Percentiles rank a stretch among this genome's conserved stretches.
phyloP scores from a whole-genome alignment of 2,113 vertebrate species.

The Anser brachyrhynchus region DNA sequence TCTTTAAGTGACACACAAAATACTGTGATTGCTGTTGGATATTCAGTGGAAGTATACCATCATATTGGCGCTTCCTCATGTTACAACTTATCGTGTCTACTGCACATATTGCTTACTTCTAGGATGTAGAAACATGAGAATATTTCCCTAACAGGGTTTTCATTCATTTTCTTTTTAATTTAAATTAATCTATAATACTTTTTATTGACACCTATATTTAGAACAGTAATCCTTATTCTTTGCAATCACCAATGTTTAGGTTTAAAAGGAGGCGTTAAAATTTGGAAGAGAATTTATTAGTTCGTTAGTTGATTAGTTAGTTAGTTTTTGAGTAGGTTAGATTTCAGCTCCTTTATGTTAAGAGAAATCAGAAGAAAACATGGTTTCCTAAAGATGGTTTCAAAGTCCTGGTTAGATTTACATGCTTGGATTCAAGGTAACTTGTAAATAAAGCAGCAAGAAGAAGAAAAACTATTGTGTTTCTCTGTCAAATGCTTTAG shows the following conservation, averaged over 20 bases:
- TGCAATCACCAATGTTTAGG: neutral
- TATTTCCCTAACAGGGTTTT: neutral
- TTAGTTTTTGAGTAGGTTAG: neutral
- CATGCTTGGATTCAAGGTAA: neutral
- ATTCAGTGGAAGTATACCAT: conserved; percentile 12
- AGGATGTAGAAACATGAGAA: neutral
- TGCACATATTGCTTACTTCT: neutral
- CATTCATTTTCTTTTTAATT: neutral
- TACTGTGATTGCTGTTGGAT: conserved; percentile 6
- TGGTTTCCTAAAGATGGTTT: neutral
- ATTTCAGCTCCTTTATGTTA: neutral
- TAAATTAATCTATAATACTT: neutral
- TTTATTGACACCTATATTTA: neutral
- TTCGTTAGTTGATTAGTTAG: too few species aligned
- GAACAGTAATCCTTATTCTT: neutral
- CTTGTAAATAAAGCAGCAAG: neutral
- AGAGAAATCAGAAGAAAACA: neutral
- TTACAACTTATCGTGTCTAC: neutral
- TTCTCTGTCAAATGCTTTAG: neutral
- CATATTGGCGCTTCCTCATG: neutral
- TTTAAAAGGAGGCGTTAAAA: neutral
- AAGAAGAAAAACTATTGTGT: neutral
- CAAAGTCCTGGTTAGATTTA: neutral
- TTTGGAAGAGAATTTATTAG: neutral
- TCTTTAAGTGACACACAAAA: neutral